Evolutionary conservation across 2,888 invertebrate genomes (phyloP).

Genomic region (Drosophila suboccidentalis): DNA sequence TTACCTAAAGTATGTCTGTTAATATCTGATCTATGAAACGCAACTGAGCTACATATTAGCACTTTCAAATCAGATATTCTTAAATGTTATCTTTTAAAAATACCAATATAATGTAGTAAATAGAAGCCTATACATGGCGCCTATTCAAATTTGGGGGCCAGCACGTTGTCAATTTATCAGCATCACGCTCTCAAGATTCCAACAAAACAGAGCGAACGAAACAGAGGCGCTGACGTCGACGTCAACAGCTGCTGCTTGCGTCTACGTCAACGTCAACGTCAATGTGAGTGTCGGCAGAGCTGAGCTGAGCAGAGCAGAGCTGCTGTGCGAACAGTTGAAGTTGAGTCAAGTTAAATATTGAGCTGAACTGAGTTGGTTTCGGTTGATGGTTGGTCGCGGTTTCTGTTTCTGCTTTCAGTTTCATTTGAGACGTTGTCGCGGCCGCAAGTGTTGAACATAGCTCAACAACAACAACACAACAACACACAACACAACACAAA

Average conservation of each 20-base stretch:
- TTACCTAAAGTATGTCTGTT: background rate
- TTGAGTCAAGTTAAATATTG: constrained; percentile 27
- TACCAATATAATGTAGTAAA: constrained; percentile 21
- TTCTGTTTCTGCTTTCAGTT: constrained; percentile 85
- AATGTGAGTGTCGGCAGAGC: constrained; percentile 25
- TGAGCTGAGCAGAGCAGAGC: constrained; percentile 31
- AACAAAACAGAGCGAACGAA: constrained; percentile 34
- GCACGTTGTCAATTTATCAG: constrained; percentile 76
- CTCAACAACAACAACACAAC: constrained; percentile 24
- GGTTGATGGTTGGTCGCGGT: constrained; percentile 53
- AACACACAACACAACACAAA: constrained; percentile 10
- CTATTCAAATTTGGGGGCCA: constrained; percentile 60
- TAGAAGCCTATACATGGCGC: constrained; percentile 37
- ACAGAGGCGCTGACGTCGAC: constrained; percentile 20
- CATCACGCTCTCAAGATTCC: constrained; percentile 75
- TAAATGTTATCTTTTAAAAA: constrained; percentile 8
- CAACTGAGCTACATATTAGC: background rate
- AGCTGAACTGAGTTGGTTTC: constrained; percentile 49
- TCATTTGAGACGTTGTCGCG: constrained; percentile 85
- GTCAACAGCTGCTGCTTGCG: constrained; percentile 10
- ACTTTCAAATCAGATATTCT: constrained; percentile 14
- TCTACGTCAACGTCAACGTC: constrained; percentile 15
- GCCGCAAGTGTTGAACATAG: constrained; percentile 68
- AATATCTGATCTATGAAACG: background rate
- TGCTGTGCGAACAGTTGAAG: constrained; percentile 20